Evolutionary conservation across 2,113 vertebrate species (phyloP), one percentile per base, ranked within the genome.

Genomic region (Paramisgurnus dabryanus): DNA sequence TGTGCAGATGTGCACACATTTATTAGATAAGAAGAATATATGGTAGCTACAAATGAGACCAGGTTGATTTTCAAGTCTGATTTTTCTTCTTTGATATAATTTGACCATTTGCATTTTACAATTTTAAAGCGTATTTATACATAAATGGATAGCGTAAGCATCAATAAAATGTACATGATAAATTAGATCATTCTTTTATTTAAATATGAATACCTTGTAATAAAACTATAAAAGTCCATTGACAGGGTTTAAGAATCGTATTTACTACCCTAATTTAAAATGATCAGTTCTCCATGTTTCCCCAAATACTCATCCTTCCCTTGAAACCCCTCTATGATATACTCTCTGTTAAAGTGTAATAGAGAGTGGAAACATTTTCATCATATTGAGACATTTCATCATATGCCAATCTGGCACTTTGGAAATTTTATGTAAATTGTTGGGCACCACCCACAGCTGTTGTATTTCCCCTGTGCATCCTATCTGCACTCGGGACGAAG

Each of bases 351-450:
- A 84, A 83, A 67, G 82, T 72, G 43, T 84, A 55, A 73, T 64
- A 40, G 55, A 82, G 87, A 88, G 58, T 81, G 79, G 71, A 85
- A 82, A 84, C 5, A 12, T 34, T 34, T 34, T 34, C 27, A 34
- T 34, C 7, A 47, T 45, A 74, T 61, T 10, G 11, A 78, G 45
- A 66, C 60, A 58, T 67, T 47, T 81, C 65, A 77, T 71, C 70
- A 80, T 81, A 75, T 78, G 79, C 64, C 82, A 84, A 84, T 87
- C 87, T 84, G 83, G 78, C 78, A 75, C 80, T 87, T 82, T 64
- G 87, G 87, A 90, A 89, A 90, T 88, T 78, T 84, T 88, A 89
- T 82, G 89, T 82, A 89, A 89, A 89, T 88, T 57, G 6, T 40
- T 50, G 64, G 72, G 81, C 83, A 76, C 82, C 82, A 69, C 80